Evolutionary conservation across 2,888 invertebrate genomes (phyloP), one percentile per base, ranked within the genome.

Genomic region (Tolmerus cingulatus): DNA sequence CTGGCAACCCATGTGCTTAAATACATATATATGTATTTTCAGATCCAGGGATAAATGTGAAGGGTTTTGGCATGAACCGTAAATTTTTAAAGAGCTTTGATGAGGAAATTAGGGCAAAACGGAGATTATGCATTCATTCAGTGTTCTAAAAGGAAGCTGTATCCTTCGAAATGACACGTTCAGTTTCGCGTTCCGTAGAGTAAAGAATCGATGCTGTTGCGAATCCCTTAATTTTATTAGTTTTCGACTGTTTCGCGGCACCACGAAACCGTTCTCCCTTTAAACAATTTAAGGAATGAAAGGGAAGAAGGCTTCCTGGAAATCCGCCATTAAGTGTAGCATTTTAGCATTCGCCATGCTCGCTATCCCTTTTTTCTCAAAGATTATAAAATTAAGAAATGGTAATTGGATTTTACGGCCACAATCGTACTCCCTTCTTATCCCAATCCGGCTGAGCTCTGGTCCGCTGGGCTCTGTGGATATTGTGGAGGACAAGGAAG

Each of bases 371-470:
- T 81, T 81, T 86, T 84, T 77, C 40, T 77, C 27, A 46, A 66
- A 81, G 87, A 86, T 86, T 86, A 87, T 87, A 86, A 87, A 87
- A 87, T 87, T 87, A 87, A 87, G 86, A 87, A 86, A 87, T 87
- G 87, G 87, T 86, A 87, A 87, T 87, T 87, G 87, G 79, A 86
- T 87, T 87, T 87, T 87, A 87, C 86, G 81, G 86, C 27, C 81
- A 74, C 87, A 87, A 81, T 87, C 74, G 79, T 85, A 74, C 66
- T 81, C 37, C 37, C 40, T 8, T 16, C 66, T 66, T 66, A 66
- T 66, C 66, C 23, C 4, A 8, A 27, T 23, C 66, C 66, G 66
- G 27, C 27, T 46, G 46, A 37, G 43, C 12, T 51, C 37, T 66
- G 79, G 74, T 84, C 51, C 77, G 19, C 16, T 57, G 51, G 74